Base-by-base conservation (phyloP, 37 sponge, comb jelly and placozoan species). In the Theonella swinhoei region DNA sequence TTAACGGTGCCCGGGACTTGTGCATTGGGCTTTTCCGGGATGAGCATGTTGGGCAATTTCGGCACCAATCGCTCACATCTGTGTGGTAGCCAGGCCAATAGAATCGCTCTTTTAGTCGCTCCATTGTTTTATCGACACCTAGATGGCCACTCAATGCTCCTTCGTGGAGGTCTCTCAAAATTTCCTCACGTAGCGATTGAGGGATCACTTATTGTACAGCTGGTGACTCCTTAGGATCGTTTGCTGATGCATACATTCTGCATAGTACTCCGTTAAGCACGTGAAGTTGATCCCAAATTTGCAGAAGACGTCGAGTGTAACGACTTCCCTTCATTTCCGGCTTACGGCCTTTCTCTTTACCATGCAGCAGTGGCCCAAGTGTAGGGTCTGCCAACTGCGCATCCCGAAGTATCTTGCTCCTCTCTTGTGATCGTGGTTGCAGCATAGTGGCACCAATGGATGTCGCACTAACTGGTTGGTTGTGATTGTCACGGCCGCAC, bases 401-500 rank as follows among this genome's bases (percentile, higher is more conserved):
- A 24, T 35, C 30, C 22, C 67, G 67, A 30, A 71, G 72, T 25
- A 9, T n/a, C n/a, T n/a, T n/a, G n/a, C n/a, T n/a, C n/a, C n/a
- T n/a, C n/a, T n/a, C n/a, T n/a, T n/a, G n/a, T n/a, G n/a, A n/a
- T n/a, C n/a, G n/a, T n/a, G n/a, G n/a, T n/a, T n/a, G n/a, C n/a
- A n/a, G n/a, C n/a, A n/a, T n/a, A n/a, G n/a, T n/a, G n/a, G n/a
- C n/a, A n/a, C n/a, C n/a, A n/a, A n/a, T n/a, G n/a, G n/a, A n/a
- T n/a, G n/a, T n/a, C n/a, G n/a, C n/a, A n/a, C n/a, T n/a, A n/a
- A n/a, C n/a, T n/a, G n/a, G n/a, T n/a, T n/a, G n/a, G n/a, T n/a
- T n/a, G n/a, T n/a, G n/a, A n/a, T n/a, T n/a, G 3, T 76, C 77
- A n/a, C 47, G 23, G 14, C 75, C 75, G 11, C 75, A 74, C 75